Base-by-base conservation (phyloP, 2,888 invertebrate genomes). In the Gasteruption jaculator region DNA sequence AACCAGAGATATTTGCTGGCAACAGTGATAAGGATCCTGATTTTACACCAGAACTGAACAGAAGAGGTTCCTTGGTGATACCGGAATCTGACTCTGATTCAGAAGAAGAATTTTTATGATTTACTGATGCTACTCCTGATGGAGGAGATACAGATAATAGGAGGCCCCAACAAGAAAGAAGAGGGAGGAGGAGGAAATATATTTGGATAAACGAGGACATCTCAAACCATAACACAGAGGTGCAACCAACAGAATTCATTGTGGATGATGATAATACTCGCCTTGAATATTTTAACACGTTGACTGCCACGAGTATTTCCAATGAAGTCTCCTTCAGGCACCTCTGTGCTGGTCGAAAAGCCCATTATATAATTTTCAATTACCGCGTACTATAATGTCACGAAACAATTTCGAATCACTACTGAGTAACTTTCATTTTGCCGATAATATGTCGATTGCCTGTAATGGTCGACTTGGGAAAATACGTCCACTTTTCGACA, bases 341-440 rank as follows among this genome's bases (percentile, higher is more conserved):
- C n/a, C n/a, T n/a, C n/a, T n/a, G n/a, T n/a, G n/a, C n/a, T 46
- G 44, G 38, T 37, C 44, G 15, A 44, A 31, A 41, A 43, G 26
- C 30, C 18, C 19, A 32, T n/a, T 47, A 11, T 44, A 47, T 37
- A 47, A 47, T 30, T 38, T 41, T 34, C 32, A 31, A 16, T 24
- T 45, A 38, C 38, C 40, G 25, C 34, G 34, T 19, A 27, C 11
- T 15, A 37, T 44, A 11, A 41, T 45, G 44, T 44, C 47, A 30
- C 39, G 41, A 37, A 46, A 49, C 5, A 36, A 46, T 38, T 49
- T 45, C 21, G 45, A 42, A 19, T 32, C 45, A 42, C 27, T 48
- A 37, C 30, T 48, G 27, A 21, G 37, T 16, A 42, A 39, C 24
- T 45, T 48, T 26, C 40, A 48, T 43, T 45, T 43, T 30, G 33